These are phyloP conservation scores for Cynoglossus semilaevis DNA, from an alignment of 2,113 vertebrate genomes.

Conservation along the genomic window DNA sequence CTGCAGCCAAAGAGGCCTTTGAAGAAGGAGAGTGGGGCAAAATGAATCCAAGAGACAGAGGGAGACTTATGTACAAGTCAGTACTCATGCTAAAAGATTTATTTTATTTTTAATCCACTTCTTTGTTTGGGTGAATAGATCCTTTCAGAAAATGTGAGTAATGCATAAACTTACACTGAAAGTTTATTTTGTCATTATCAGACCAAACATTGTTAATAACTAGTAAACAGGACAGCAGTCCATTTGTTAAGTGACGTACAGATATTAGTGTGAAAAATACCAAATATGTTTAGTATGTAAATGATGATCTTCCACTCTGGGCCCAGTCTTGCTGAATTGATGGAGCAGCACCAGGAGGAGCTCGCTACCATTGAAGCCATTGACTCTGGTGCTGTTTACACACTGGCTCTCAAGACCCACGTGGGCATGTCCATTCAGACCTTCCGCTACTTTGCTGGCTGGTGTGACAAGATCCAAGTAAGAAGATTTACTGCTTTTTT, in stretches of 20 bases:
- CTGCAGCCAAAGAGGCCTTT: constrained; percentile 79
- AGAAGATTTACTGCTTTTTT: background rate
- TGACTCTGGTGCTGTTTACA: constrained; percentile 82
- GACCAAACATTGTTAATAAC: too few species aligned
- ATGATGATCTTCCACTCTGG: background rate
- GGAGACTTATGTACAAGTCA: constrained; percentile 78
- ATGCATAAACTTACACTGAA: too few species aligned
- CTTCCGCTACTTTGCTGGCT: constrained; percentile 82
- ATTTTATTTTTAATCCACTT: too few species aligned
- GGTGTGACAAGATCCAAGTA: constrained; percentile 85
- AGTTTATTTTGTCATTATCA: too few species aligned
- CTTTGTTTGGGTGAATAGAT: too few species aligned
- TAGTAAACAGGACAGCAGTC: too few species aligned
- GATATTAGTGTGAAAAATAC: too few species aligned
- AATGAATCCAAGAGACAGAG: constrained; percentile 83
- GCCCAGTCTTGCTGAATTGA: constrained; percentile 78
- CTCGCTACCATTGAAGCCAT: constrained; percentile 80
- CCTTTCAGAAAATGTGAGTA: too few species aligned
- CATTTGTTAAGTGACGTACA: too few species aligned
- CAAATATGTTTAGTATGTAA: too few species aligned
- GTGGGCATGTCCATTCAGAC: constrained; percentile 84
- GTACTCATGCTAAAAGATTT: constrained; percentile 6
- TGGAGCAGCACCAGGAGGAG: constrained; percentile 82
- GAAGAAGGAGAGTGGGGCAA: constrained; percentile 81
- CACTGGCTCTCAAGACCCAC: constrained; percentile 81